phyloP scores from a whole-genome alignment of 2,113 vertebrate genomes.

The Pterocles orientalis region DNA sequence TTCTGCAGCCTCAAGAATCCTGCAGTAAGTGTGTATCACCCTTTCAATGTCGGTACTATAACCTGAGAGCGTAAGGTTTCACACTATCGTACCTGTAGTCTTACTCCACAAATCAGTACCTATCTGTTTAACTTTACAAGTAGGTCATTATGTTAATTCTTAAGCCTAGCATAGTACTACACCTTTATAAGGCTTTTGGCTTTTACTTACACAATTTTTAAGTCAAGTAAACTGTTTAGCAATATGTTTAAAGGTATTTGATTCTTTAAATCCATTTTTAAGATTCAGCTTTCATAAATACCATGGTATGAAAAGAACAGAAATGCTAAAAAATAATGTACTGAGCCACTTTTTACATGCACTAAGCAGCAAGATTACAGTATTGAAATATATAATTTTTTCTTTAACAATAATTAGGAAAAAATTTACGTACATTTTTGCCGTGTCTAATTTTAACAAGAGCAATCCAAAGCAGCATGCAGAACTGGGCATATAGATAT shows the following conservation, averaged over 20 bases:
- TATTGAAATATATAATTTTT: not conserved
- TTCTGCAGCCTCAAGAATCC: not conserved
- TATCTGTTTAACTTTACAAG: not conserved
- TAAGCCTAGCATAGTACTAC: not conserved
- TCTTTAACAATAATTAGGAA: not conserved
- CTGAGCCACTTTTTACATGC: not conserved
- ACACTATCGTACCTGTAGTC: not conserved
- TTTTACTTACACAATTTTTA: not conserved
- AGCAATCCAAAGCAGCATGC: not conserved
- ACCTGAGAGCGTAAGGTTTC: not conserved
- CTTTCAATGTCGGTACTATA: not conserved
- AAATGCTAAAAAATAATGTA: not conserved
- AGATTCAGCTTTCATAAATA: not conserved
- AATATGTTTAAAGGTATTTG: not conserved
- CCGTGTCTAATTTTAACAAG: not conserved
- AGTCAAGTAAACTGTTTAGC: not conserved
- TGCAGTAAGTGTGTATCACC: not conserved
- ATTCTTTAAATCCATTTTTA: constrained; percentile 28
- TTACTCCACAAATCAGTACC: not conserved
- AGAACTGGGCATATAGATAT: not conserved
- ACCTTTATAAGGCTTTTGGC: not conserved
- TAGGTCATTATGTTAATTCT: not conserved
- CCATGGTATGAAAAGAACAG: not conserved
- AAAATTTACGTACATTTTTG: not conserved
- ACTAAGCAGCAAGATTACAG: not conserved